These are phyloP conservation scores for Epinephelus moara DNA, from an alignment of 2,113 vertebrate genomes.

Conservation along the genomic window DNA sequence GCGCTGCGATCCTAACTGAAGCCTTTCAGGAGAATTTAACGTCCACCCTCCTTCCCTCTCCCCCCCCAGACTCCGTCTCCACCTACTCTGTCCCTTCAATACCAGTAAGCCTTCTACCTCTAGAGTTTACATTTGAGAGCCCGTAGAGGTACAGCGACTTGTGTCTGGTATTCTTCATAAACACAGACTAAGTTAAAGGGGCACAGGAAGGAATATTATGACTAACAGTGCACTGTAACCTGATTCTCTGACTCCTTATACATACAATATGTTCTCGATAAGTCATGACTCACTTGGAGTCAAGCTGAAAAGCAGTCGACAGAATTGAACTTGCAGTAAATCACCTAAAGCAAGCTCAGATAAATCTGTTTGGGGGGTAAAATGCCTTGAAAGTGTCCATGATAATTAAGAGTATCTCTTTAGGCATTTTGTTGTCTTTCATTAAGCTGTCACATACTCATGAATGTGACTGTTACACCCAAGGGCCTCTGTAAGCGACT, in stretches of 20 bases:
- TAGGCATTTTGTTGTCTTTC: too few relatives aligned
- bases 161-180: slow-evolving; percentile 54
- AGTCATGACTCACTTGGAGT: too few relatives aligned
- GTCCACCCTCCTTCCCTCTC: slow-evolving; percentile 24
- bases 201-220: slow-evolving; percentile 48
- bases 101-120: slow-evolving; percentile 19
- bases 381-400: background rate
- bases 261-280: too few relatives aligned
- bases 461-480: background rate
- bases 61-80: slow-evolving; percentile 17
- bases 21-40: slow-evolving; percentile 68
- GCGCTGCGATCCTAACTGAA: slow-evolving; percentile 54
- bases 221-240: slow-evolving; percentile 38
- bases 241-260: slow-evolving; percentile 12
- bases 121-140: slow-evolving; percentile 65
- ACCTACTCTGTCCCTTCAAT: slow-evolving; percentile 36
- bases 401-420: background rate
- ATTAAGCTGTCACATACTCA: background rate
- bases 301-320: background rate
- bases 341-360: background rate
- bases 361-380: too few relatives aligned
- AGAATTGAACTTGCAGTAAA: background rate
- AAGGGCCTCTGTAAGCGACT: background rate
- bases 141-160: slow-evolving; percentile 16
- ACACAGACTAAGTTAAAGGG: slow-evolving; percentile 44